A percentile compares a stretch with the other conserved stretches of the same genome.
These are phyloP conservation scores for Calephelis nemesis DNA, from an alignment of 1,140 invertebrate genomes.

Conservation along the genomic window DNA sequence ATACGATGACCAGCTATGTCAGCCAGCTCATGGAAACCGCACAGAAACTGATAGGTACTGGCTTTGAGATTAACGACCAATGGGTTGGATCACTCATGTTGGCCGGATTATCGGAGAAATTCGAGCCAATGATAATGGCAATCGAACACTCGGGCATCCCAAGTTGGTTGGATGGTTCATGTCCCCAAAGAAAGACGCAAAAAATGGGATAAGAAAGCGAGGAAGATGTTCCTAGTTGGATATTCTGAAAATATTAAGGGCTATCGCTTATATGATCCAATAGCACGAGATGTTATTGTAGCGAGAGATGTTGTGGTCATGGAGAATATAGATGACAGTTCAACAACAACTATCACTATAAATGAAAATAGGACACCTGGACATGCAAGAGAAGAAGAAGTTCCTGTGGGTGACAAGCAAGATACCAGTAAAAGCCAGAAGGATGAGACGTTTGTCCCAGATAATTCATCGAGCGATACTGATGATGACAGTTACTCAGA, in stretches of 20 bases:
- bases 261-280: conserved; percentile 19
- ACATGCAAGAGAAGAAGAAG: neutral
- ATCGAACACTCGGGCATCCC: conserved; percentile 29
- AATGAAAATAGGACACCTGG: conserved; percentile 1
- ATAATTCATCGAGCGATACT: conserved; percentile 17
- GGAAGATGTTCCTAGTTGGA: conserved; percentile 22
- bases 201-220: conserved; percentile 30
- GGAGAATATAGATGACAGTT: conserved; percentile 18
- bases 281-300: conserved; percentile 9
- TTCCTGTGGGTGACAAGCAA: neutral
- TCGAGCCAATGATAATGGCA: conserved; percentile 29
- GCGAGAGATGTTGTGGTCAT: conserved; percentile 22
- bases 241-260: conserved; percentile 24
- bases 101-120: conserved; percentile 23
- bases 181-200: conserved; percentile 18
- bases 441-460: conserved; percentile 15
- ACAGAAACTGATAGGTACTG: conserved; percentile 27
- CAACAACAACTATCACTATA: neutral
- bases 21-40: conserved; percentile 25
- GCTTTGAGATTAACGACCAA: conserved; percentile 29
- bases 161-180: conserved; percentile 31
- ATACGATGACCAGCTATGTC: conserved; percentile 27
- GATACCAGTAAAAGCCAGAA: conserved; percentile 9
- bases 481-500: neutral
- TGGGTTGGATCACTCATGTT: conserved; percentile 29